A percentile compares a stretch with the other conserved stretches of the same genome.
phyloP scores from a whole-genome alignment of 2,797 vertebrate species.

The Cebuella pygmaea region DNA sequence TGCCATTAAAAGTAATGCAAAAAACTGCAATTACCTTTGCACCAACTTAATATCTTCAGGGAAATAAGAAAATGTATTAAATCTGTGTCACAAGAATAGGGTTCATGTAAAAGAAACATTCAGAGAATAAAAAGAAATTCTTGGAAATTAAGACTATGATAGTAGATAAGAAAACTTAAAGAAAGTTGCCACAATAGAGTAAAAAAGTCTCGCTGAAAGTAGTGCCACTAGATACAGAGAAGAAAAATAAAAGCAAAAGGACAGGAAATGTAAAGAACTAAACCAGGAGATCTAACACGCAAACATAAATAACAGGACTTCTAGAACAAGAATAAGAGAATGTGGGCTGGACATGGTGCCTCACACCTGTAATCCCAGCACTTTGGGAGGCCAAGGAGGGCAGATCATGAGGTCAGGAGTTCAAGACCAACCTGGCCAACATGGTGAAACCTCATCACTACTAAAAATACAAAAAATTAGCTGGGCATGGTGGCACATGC shows the following conservation, averaged over 20 bases:
- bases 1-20: too few species aligned
- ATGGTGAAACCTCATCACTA: background rate
- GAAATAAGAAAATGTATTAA: background rate
- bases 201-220: background rate
- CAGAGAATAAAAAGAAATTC: background rate
- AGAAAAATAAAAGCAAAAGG: background rate
- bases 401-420: background rate
- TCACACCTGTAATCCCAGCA: too few species aligned
- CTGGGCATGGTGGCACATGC: background rate
- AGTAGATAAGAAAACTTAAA: background rate
- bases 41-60: background rate
- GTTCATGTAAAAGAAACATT: background rate
- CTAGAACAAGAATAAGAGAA: background rate
- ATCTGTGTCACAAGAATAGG: background rate
- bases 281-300: background rate
- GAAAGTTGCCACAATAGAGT: background rate
- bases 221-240: background rate
- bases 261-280: background rate
- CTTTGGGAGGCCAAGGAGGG: too few species aligned
- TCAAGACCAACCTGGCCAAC: background rate
- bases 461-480: background rate
- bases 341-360: too few species aligned
- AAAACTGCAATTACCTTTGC: too few species aligned
- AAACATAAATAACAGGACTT: background rate
- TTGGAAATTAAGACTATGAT: background rate